These are phyloP conservation scores for Timema podura DNA, from an alignment of 2,888 invertebrate genomes.

Conservation along the genomic window DNA sequence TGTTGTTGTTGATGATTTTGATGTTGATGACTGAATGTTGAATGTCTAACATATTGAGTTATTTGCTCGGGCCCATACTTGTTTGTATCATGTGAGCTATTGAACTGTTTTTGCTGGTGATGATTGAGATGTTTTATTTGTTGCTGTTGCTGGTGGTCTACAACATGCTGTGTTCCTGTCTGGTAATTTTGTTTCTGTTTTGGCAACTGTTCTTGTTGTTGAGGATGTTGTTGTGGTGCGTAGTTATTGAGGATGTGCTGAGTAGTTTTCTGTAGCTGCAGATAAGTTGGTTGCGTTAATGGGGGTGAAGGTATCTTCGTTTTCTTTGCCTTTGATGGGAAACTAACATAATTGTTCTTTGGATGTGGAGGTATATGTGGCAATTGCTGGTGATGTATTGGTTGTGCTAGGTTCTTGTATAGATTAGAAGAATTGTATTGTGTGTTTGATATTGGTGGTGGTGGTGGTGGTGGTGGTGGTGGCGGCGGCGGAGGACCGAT, in stretches of 20 bases:
- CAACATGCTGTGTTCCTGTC: background rate
- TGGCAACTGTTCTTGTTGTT: background rate
- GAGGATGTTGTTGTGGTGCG: background rate
- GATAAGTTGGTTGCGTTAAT: too few relatives aligned
- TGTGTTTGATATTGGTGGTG: constrained; percentile 18
- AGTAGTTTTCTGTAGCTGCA: background rate
- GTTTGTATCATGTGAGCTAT: background rate
- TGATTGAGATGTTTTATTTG: background rate
- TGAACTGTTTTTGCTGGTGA: background rate
- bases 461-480: constrained; percentile 16
- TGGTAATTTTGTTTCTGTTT: background rate
- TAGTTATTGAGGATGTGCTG: background rate
- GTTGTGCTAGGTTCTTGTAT: background rate
- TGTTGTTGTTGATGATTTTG: background rate
- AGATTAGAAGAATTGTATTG: background rate
- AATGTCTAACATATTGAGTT: background rate
- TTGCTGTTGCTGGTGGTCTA: background rate
- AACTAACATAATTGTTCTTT: background rate
- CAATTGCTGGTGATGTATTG: constrained; percentile 13
- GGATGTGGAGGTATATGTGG: constrained; percentile 22
- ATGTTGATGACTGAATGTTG: background rate
- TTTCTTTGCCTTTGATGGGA: background rate
- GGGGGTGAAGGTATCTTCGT: background rate
- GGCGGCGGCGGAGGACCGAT: constrained; percentile 26
- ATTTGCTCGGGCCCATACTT: background rate